Conservation (phyloP, 2,797 vertebrate genomes). For the Dendrocincla fuliginosa region DNA sequence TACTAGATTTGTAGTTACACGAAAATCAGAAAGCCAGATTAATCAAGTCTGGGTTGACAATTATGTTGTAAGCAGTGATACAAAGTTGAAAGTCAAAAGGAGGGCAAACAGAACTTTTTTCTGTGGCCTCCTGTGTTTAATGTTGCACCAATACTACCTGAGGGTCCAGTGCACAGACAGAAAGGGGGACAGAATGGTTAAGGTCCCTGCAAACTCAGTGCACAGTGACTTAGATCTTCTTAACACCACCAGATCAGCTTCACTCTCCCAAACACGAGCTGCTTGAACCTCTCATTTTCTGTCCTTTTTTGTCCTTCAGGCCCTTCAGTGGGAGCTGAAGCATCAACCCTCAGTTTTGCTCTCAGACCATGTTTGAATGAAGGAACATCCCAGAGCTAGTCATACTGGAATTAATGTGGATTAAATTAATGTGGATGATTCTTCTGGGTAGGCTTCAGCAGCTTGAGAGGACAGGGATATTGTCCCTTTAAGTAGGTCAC, state of each 20-base stretch:
- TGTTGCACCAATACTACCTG: background rate
- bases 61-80: background rate
- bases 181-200: background rate
- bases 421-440: background rate
- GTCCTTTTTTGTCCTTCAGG: background rate
- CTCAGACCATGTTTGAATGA: background rate
- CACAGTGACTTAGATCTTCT: background rate
- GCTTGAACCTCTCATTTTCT: background rate
- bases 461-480: background rate
- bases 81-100: background rate
- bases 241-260: background rate
- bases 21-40: background rate
- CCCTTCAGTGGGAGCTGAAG: background rate
- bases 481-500: constrained; percentile 6
- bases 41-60: background rate
- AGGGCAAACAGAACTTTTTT: background rate
- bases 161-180: background rate
- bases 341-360: background rate
- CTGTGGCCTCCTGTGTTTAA: background rate
- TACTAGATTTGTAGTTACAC: background rate
- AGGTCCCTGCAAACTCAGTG: background rate
- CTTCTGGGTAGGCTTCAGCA: background rate
- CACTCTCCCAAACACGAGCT: background rate
- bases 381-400: background rate
- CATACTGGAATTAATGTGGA: background rate